Conservation (phyloP, 2,888 invertebrate species). For the Lypha dubia region DNA sequence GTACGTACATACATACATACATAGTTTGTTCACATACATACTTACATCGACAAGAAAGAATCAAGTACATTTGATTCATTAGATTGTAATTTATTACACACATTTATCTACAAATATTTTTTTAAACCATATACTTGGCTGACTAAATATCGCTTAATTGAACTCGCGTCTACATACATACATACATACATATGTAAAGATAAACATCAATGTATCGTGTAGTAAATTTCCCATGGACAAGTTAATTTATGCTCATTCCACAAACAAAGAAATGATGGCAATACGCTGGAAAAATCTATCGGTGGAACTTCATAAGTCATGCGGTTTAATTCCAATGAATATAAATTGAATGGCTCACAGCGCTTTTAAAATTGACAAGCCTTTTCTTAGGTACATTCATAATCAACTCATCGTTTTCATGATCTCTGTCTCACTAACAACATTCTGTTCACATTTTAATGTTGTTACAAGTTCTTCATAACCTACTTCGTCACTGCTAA, state of each 20-base stretch:
- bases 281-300: conserved; percentile 42
- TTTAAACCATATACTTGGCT: no score
- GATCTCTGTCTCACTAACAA: conserved; percentile 55
- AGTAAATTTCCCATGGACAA: conserved; percentile 39
- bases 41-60: conserved; percentile 20
- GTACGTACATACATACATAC: no score
- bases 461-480: conserved; percentile 58
- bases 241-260: conserved; percentile 59
- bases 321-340: not conserved
- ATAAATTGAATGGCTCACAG: not conserved
- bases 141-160: not conserved
- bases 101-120: no score
- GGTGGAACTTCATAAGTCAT: conserved; percentile 33
- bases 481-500: conserved; percentile 11
- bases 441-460: conserved; percentile 57
- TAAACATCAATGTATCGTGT: conserved; percentile 24
- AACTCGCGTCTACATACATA: no score
- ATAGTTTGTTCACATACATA: not conserved
- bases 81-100: not conserved
- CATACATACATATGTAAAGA: conserved; percentile 27
- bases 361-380: not conserved
- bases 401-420: conserved; percentile 51
- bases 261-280: conserved; percentile 25
- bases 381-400: conserved; percentile 39
- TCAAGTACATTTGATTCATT: conserved; percentile 41